phyloP scores from a whole-genome alignment of 1,140 invertebrate genomes.

The Pseudobourletiella spinata region DNA sequence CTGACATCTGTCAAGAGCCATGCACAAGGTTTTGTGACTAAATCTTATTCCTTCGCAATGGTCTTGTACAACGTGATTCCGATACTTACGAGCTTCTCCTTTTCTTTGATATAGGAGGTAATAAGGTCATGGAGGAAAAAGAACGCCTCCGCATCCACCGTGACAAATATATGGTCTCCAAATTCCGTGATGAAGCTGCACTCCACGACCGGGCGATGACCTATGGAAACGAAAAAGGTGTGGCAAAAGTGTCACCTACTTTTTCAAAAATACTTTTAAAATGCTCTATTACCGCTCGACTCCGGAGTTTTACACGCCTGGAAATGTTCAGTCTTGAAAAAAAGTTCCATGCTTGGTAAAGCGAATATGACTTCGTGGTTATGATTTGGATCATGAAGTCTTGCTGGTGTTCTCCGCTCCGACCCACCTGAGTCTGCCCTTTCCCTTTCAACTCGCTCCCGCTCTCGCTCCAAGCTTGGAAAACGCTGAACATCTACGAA shows the following conservation, averaged over 20 bases:
- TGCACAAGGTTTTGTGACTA: not conserved
- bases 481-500: constrained; percentile 74
- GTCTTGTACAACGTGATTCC: no score
- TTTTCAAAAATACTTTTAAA: no score
- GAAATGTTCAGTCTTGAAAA: constrained; percentile 85
- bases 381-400: constrained; percentile 72
- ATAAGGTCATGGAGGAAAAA: constrained; percentile 96
- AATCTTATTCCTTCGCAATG: no score
- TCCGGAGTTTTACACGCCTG: constrained; percentile 64
- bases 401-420: constrained; percentile 43
- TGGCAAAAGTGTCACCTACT: no score
- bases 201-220: constrained; percentile 77
- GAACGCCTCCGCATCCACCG: constrained; percentile 94
- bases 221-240: constrained; percentile 44
- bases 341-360: constrained; percentile 79
- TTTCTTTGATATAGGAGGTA: constrained; percentile 87
- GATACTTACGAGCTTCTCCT: constrained; percentile 73
- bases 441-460: constrained; percentile 45
- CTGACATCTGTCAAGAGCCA: constrained; percentile 24
- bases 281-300: constrained; percentile 53
- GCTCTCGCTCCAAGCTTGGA: constrained; percentile 68
- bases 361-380: constrained; percentile 92
- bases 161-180: constrained; percentile 96
- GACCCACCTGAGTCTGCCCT: constrained; percentile 37
- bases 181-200: constrained; percentile 97